Conservation (phyloP, 2,113 vertebrate species). For the Heliornis fulica region DNA sequence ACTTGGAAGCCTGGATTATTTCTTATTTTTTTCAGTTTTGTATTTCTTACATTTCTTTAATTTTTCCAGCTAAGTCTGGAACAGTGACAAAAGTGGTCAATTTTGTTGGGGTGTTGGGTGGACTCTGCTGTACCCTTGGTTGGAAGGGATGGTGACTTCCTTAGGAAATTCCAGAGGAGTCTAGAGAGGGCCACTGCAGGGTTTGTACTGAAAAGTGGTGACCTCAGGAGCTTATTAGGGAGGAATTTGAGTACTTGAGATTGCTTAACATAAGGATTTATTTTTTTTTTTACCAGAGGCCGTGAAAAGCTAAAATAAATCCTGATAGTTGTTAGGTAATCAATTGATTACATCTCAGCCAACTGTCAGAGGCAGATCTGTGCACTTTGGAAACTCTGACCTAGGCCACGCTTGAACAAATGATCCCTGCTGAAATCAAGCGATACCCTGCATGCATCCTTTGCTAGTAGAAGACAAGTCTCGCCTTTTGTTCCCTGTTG, state of each 20-base stretch:
- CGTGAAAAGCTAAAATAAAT: neutral
- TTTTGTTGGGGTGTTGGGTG: neutral
- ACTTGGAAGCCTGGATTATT: neutral
- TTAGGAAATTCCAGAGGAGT: neutral
- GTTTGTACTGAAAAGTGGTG: neutral
- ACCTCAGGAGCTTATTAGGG: neutral
- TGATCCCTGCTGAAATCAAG: neutral
- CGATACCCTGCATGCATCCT: too few relatives aligned
- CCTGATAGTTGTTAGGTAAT: neutral
- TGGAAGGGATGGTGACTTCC: neutral
- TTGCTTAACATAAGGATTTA: neutral
- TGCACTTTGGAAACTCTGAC: neutral
- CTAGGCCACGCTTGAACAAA: neutral
- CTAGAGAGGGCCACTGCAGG: neutral
- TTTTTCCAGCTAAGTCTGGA: neutral
- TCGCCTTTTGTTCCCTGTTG: neutral
- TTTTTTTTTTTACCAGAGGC: neutral
- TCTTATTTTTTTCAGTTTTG: neutral
- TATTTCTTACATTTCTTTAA: too few relatives aligned
- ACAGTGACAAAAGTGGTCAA: neutral
- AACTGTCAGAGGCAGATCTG: neutral
- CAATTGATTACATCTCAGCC: neutral
- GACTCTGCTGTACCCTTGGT: neutral
- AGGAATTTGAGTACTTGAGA: neutral
- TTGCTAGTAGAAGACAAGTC: neutral